Evolutionary conservation across 2,797 vertebrate species (phyloP).

Genomic region (Syngnathus rostellatus): DNA sequence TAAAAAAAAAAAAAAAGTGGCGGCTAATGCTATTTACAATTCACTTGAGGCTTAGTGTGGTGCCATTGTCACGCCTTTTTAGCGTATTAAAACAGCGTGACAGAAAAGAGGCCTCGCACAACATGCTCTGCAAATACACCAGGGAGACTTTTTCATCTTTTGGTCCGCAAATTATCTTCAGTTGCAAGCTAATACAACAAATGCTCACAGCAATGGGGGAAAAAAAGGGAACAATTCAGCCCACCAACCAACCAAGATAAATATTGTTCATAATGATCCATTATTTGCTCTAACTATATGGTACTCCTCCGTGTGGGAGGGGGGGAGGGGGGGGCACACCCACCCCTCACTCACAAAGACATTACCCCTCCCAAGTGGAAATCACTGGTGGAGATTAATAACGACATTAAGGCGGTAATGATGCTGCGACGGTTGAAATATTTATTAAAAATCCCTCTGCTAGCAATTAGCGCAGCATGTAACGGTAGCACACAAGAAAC

Average conservation of each 20-base stretch:
- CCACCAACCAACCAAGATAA: background rate
- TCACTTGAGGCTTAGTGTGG: constrained; percentile 62
- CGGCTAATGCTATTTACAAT: constrained; percentile 64
- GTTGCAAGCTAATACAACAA: background rate
- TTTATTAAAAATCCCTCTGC: constrained; percentile 83
- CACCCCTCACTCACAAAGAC: background rate
- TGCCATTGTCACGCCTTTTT: constrained; percentile 68
- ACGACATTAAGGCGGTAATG: constrained; percentile 75
- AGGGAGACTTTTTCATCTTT: constrained; percentile 1
- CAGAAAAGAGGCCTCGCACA: constrained; percentile 45
- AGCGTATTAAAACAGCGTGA: constrained; percentile 60
- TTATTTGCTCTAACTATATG: background rate
- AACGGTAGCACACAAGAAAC: constrained; percentile 74
- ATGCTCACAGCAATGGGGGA: background rate
- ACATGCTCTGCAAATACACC: constrained; percentile 18
- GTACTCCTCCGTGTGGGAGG: background rate
- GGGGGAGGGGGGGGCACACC: background rate
- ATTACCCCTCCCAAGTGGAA: constrained; percentile 62
- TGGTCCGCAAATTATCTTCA: constrained; percentile 7
- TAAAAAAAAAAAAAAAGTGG: constrained; percentile 11
- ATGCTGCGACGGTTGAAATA: constrained; percentile 75
- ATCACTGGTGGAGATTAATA: constrained; percentile 78
- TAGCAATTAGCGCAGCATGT: constrained; percentile 78
- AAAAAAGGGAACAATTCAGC: too few species aligned
- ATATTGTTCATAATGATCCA: background rate